Percentiles rank a stretch among this genome's conserved stretches.
phyloP scores from a whole-genome alignment of 2,113 vertebrate genomes.

The Pedionomus torquatus region DNA sequence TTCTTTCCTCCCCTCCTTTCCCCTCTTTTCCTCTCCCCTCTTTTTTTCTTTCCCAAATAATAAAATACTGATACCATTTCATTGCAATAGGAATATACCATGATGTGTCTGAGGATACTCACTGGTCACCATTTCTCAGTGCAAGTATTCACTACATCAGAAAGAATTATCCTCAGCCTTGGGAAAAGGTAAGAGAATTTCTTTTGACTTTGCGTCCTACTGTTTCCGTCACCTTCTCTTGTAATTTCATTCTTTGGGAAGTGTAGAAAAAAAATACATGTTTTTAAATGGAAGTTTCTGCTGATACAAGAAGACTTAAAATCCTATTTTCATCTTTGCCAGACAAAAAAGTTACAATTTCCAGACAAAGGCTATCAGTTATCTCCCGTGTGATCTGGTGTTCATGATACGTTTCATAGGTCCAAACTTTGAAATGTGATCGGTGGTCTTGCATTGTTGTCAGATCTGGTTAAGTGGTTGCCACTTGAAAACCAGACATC shows the following conservation, averaged over 20 bases:
- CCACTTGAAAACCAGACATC: not conserved
- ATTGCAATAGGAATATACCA: conserved; percentile 69
- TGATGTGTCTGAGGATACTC: conserved; percentile 78
- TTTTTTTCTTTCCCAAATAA: not conserved
- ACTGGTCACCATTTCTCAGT: conserved; percentile 82
- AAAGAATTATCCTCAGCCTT: conserved; percentile 75
- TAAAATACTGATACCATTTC: not conserved
- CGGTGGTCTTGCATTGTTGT: not conserved
- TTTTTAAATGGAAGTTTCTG: not conserved
- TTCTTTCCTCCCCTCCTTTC: not conserved
- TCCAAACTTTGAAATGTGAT: not conserved
- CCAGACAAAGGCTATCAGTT: not conserved
- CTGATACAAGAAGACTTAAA: not conserved
- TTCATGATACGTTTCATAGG: not conserved
- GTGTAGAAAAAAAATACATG: not conserved
- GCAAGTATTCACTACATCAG: conserved; percentile 77
- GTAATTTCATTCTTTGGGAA: not conserved
- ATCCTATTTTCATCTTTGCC: not conserved
- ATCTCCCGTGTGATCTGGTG: not conserved
- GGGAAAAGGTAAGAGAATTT: conserved; percentile 71
- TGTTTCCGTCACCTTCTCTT: not conserved
- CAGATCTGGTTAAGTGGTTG: not conserved
- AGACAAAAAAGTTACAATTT: not conserved
- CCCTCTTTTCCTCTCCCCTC: too few relatives aligned
- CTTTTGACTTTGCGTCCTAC: not conserved